Conservation (phyloP, 1,140 invertebrate species). For the Drosophila sturtevanti region DNA sequence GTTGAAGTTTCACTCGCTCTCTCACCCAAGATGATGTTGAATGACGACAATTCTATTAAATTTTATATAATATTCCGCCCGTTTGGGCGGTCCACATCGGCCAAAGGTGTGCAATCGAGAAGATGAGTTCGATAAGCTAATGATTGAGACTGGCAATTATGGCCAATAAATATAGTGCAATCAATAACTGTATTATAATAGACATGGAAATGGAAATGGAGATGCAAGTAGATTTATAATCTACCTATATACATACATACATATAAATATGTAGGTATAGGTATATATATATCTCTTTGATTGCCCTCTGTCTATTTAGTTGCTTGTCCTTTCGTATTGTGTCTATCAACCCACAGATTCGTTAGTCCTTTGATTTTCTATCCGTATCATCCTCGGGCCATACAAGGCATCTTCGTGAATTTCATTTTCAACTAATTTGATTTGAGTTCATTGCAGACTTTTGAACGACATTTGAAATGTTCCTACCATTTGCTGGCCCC, state of each 20-base stretch:
- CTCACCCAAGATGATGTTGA: conserved; percentile 18
- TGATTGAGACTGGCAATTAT: conserved; percentile 37
- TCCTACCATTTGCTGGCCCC: neutral
- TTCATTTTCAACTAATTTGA: conserved; percentile 67
- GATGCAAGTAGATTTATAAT: conserved; percentile 5
- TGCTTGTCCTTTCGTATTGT: neutral
- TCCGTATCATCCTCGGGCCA: conserved; percentile 38
- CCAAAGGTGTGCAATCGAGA: conserved; percentile 36
- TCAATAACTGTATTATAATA: conserved; percentile 34
- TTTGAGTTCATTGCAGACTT: conserved; percentile 32
- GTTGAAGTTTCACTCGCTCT: conserved; percentile 18
- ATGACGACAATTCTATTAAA: conserved; percentile 52
- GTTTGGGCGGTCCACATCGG: conserved; percentile 29
- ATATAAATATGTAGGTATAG: too few relatives aligned
- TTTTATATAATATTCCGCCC: conserved; percentile 49
- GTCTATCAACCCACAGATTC: neutral
- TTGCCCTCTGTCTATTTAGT: neutral
- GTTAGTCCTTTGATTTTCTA: conserved; percentile 63
- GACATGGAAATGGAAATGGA: conserved; percentile 33
- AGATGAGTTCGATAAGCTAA: conserved; percentile 25
- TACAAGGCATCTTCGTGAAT: conserved; percentile 45
- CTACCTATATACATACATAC: too few relatives aligned
- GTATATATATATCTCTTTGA: too few relatives aligned
- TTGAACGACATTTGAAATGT: neutral
- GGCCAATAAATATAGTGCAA: conserved; percentile 36